Base-by-base conservation (phyloP, 2,888 invertebrate genomes). In the Spilarctia lutea region DNA sequence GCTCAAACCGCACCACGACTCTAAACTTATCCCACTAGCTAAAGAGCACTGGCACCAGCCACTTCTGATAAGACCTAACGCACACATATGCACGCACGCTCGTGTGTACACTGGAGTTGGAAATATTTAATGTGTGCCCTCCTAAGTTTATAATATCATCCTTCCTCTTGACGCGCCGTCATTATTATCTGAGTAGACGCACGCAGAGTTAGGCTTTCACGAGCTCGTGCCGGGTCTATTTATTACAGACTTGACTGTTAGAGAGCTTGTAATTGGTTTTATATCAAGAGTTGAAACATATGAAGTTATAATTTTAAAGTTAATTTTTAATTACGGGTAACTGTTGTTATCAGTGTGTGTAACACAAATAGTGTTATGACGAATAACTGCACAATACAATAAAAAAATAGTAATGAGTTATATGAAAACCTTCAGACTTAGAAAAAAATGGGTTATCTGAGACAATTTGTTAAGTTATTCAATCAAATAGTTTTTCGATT, bases 1-100 rank as follows among this genome's bases (percentile, higher is more conserved):
- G 56, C 56, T 27, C 4, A 2, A 68, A 56, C 69, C 56, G 60
- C n/a, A 70, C n/a, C 56, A n/a, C 56, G 33, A 70, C 39, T 60
- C n/a, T 18, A 18, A 33, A 60, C 24, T 39, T 27, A 35, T 24
- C 35, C 30, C 18, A 63, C 63, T 63, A 63, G 60, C 27, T 13
- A 27, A 60, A 63, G 30, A 63, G 3, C 30, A 35, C 35, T 35
- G 35, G 35, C 35, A 30, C 27, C 30, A 63, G 30, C 63, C 18
- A 18, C 63, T 27, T 18, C 18, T 63, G 27, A 63, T 63, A 63
- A 18, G 20, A 63, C 63, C 27, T 30, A 16, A 30, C 63, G 18
- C 63, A 18, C 63, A 7, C 48, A 48, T 48, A 20, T 7, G 6
- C 16, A 60, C 60, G 11, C 6, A 60, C 60, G 13, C n/a, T 11